Evolutionary conservation across 2,797 vertebrate species (phyloP), one percentile per base, ranked within the genome.

Genomic region (Megaceryle alcyon): DNA sequence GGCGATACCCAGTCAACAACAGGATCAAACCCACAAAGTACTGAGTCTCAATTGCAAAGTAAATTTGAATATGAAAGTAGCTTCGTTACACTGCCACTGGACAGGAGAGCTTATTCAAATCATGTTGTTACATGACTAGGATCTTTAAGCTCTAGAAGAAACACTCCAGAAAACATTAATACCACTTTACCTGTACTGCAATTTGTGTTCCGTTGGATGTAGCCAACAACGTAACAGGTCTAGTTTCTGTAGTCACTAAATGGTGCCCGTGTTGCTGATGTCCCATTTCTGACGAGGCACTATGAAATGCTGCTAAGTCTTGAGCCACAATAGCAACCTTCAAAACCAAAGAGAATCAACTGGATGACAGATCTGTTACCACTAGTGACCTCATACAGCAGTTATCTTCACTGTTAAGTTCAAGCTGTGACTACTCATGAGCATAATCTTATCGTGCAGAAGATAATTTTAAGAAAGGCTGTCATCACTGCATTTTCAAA

Each of bases 141-240:
- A 85, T n/a, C 51, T 80, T 69, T 35, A 33, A 69, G 13, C n/a
- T 72, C 57, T 56, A 44, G 12, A 78, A 51, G 19, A 63, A 89
- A 51, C 37, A 37, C 17, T 78, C 35, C 13, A 92, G 57, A 89
- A 77, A 49, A 0, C 8, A 25, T n/a, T 51, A 31, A 69, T 60
- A 35, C 12, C 12, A 31, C 28, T 97, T 97, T 96, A 99, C 99
- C 99, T 99, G 99, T 66, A 99, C 99, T 92, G 99, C 99, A 85
- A 99, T 99, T 97, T 99, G 99, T 86, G 99, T 99, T 97, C 99
- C 99, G n/a, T 99, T 99, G 90, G 99, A 99, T 18, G 99, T 99
- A 96, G 99, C 99, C 97, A 99, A 97, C 96, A 99, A 98, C 2
- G 99, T 99, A 94, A 99, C 99, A 26, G 99, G 99, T 90, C 99